Percentiles rank a stretch among this genome's conserved stretches.
phyloP scores from a whole-genome alignment of 2,888 invertebrate genomes.

The Ectemnius lituratus region DNA sequence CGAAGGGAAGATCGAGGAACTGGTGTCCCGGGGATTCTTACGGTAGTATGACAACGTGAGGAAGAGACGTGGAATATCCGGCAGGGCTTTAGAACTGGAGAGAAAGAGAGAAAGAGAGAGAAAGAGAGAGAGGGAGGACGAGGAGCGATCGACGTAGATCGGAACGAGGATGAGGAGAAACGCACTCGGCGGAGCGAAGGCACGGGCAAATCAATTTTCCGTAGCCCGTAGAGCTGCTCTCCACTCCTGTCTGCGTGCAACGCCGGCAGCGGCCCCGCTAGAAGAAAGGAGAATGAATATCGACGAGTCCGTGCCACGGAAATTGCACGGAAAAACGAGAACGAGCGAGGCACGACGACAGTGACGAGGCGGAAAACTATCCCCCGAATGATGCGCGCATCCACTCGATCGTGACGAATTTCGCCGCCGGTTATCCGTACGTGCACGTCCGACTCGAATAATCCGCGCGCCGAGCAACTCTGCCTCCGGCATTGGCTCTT shows the following conservation, averaged over 20 bases:
- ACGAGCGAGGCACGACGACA: constrained; percentile 2
- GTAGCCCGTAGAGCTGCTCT: constrained; percentile 12
- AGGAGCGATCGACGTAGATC: background rate
- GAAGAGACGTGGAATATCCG: too few relatives aligned
- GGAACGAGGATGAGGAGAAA: background rate
- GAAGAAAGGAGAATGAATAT: constrained; percentile 57
- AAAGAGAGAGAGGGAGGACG: background rate
- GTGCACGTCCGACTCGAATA: constrained; percentile 15
- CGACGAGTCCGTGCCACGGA: constrained; percentile 54
- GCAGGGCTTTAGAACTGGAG: too few relatives aligned
- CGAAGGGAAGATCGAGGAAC: too few relatives aligned
- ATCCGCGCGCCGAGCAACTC: too few relatives aligned
- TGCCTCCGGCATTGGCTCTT: too few relatives aligned
- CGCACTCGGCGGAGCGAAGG: background rate
- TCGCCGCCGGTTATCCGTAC: constrained; percentile 44
- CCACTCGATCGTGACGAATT: constrained; percentile 43
- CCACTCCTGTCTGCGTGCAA: constrained; percentile 37
- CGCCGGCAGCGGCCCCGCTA: background rate
- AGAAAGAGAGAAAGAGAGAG: background rate
- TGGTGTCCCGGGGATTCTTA: too few relatives aligned
- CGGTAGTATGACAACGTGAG: too few relatives aligned
- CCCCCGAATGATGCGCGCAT: constrained; percentile 41
- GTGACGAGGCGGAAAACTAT: constrained; percentile 23
- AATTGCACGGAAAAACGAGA: constrained; percentile 45
- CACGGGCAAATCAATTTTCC: constrained; percentile 54